Percentiles rank a stretch among this genome's conserved stretches.
Conservation (phyloP, 2,113 vertebrate genomes). For the Syngnathus floridae region DNA sequence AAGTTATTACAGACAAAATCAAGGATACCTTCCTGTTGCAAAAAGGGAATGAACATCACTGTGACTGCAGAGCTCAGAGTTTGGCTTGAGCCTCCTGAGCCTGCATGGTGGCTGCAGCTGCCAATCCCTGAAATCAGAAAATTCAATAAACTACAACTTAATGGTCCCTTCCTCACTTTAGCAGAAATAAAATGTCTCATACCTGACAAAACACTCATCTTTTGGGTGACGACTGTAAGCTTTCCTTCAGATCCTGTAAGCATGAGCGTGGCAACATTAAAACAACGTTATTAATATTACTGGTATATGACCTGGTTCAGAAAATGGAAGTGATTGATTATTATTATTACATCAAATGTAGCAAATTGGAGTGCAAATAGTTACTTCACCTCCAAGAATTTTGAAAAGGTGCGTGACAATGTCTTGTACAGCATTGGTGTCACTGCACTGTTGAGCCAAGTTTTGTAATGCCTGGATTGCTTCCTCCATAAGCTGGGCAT, state of each 20-base stretch:
- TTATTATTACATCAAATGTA: not conserved
- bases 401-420: conserved; percentile 85
- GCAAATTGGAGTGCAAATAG: not conserved
- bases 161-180: not conserved
- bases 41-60: conserved; percentile 89
- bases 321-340: too few species aligned
- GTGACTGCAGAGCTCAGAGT: conserved; percentile 75
- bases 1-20: too few species aligned
- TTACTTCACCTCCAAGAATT: conserved; percentile 82
- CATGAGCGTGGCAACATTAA: not conserved
- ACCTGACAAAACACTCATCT: conserved; percentile 96
- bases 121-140: conserved; percentile 76
- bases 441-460: conserved; percentile 88
- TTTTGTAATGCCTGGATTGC: conserved; percentile 85
- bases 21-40: conserved; percentile 89
- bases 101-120: conserved; percentile 86
- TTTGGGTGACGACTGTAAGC: conserved; percentile 87
- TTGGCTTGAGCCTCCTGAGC: conserved; percentile 86
- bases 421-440: conserved; percentile 77
- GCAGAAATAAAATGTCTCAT: conserved; percentile 8
- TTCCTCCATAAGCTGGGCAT: conserved; percentile 85
- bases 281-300: too few species aligned
- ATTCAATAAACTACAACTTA: not conserved
- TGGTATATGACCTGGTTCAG: too few species aligned
- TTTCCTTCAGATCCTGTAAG: conserved; percentile 90